Evolutionary conservation across 1,140 invertebrate genomes (phyloP).

Genomic region (Frieseomelitta varia): DNA sequence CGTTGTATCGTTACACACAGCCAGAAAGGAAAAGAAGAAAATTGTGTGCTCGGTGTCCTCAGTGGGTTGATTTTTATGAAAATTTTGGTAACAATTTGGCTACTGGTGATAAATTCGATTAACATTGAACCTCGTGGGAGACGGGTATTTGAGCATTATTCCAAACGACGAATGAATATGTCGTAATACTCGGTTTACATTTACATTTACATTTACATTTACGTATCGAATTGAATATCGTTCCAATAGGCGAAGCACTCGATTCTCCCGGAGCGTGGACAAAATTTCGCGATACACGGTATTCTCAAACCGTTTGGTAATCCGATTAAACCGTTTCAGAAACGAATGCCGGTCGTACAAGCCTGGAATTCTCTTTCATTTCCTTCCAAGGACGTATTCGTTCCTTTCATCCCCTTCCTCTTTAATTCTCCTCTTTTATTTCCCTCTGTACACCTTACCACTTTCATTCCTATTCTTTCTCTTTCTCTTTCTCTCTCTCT

Average conservation of each 20-base stretch:
- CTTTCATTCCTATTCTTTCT: neutral
- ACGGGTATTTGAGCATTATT: too few relatives aligned
- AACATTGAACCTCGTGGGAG: neutral
- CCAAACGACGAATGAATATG: too few relatives aligned
- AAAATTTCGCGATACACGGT: slow-evolving; percentile 44
- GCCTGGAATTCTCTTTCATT: slow-evolving; percentile 42
- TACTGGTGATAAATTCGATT: neutral
- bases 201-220: slow-evolving; percentile 1
- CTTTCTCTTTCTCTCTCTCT: neutral
- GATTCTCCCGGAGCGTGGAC: slow-evolving; percentile 51
- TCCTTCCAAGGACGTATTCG: neutral
- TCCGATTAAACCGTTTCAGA: slow-evolving; percentile 74
- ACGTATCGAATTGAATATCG: neutral
- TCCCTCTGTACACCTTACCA: neutral
- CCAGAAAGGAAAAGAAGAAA: too few relatives aligned
- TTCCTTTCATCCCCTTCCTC: neutral
- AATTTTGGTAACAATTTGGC: too few relatives aligned
- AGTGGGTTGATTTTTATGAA: too few relatives aligned
- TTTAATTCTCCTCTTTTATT: neutral
- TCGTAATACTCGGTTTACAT: neutral
- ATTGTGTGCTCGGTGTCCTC: too few relatives aligned
- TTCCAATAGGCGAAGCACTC: slow-evolving; percentile 44
- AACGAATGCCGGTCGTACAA: slow-evolving; percentile 54
- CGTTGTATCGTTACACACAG: too few relatives aligned
- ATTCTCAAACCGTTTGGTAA: slow-evolving; percentile 74